These are phyloP conservation scores for Sphaeridia pumilis DNA, from an alignment of 2,888 invertebrate genomes.

Conservation along the genomic window DNA sequence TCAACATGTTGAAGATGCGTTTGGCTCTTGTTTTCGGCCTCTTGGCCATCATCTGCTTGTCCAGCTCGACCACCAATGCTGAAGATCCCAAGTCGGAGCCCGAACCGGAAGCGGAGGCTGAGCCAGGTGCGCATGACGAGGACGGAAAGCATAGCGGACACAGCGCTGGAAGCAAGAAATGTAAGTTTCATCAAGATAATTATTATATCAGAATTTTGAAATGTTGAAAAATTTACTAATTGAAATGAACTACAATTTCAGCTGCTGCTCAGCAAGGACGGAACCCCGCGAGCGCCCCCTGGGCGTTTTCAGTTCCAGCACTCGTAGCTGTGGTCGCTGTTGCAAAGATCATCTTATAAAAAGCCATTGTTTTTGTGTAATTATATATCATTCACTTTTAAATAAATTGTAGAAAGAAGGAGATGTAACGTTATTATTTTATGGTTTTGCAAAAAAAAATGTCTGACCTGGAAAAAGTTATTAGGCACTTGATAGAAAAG, in stretches of 20 bases:
- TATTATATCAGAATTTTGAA: background rate
- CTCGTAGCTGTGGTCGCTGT: slow-evolving; percentile 20
- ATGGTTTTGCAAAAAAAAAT: too few species aligned
- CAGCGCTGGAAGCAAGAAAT: slow-evolving; percentile 18
- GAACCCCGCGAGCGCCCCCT: slow-evolving; percentile 21
- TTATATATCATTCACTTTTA: background rate
- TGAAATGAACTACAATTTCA: background rate
- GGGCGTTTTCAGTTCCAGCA: slow-evolving; percentile 22
- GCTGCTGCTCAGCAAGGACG: slow-evolving; percentile 14
- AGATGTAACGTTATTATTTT: too few species aligned
- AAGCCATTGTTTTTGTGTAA: background rate
- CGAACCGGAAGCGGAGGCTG: slow-evolving; percentile 18
- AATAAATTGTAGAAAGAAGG: background rate
- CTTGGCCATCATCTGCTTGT: slow-evolving; percentile 27
- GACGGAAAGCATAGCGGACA: slow-evolving; percentile 24
- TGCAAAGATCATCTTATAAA: slow-evolving; percentile 26
- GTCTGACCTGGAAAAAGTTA: too few species aligned
- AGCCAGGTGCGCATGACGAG: slow-evolving; percentile 21
- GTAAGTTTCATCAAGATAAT: background rate
- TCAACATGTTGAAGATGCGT: slow-evolving; percentile 31
- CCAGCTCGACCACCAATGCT: slow-evolving; percentile 18
- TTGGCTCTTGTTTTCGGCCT: slow-evolving; percentile 29
- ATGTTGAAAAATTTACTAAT: background rate
- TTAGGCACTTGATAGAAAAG: too few species aligned
- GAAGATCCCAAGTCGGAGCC: slow-evolving; percentile 27